Conservation (phyloP, 2,113 vertebrate genomes). For the Tachysurus vachellii region DNA sequence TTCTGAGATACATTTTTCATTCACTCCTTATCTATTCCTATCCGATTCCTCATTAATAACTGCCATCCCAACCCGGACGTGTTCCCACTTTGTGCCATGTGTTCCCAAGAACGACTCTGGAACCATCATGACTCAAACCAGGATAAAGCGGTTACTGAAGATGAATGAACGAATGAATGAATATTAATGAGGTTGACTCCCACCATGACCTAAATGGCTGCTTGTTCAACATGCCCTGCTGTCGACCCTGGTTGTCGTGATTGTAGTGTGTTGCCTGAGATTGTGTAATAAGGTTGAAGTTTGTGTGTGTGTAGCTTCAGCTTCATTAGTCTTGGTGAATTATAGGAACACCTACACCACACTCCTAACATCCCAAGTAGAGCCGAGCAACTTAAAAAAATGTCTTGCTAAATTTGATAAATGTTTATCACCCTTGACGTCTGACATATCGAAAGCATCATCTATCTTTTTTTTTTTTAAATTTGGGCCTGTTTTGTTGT, state of each 20-base stretch:
- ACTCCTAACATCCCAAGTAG: background rate
- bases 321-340: background rate
- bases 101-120: background rate
- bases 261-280: background rate
- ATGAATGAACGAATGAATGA: constrained; percentile 10
- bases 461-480: background rate
- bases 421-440: background rate
- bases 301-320: background rate
- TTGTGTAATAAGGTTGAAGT: background rate
- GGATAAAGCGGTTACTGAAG: constrained; percentile 1
- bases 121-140: constrained; percentile 4
- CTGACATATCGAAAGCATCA: background rate
- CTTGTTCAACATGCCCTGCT: constrained; percentile 17
- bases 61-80: background rate
- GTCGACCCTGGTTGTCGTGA: background rate
- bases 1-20: background rate
- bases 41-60: constrained; percentile 16
- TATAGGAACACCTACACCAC: background rate
- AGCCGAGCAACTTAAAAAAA: background rate
- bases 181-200: background rate
- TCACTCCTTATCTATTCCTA: background rate
- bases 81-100: background rate
- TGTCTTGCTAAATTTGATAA: background rate
- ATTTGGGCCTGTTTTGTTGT: too few species aligned
- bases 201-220: background rate